Percentiles rank a stretch among this genome's conserved stretches.
phyloP scores from a whole-genome alignment of 2,113 vertebrate species.

The Fukomys damarensis region DNA sequence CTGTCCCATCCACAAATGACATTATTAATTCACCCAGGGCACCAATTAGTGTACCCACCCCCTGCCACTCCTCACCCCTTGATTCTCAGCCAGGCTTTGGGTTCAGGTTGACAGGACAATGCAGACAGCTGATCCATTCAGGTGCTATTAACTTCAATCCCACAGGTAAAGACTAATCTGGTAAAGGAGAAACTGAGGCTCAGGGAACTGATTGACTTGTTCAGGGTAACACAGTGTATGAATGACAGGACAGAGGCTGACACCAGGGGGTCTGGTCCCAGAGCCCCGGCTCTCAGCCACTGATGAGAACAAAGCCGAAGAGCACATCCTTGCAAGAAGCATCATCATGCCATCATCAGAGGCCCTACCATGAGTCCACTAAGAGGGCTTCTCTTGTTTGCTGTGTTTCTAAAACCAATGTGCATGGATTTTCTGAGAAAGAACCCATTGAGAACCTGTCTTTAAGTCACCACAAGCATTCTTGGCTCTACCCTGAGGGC shows the following conservation, averaged over 20 bases:
- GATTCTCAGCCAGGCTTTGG: neutral
- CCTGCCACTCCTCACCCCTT: neutral
- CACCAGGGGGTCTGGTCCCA: neutral
- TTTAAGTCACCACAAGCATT: neutral
- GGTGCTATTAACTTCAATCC: neutral
- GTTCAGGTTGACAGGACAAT: neutral
- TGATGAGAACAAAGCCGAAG: neutral
- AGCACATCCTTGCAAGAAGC: neutral
- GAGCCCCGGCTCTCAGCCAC: neutral
- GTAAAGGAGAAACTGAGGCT: conserved; percentile 17
- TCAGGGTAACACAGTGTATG: neutral
- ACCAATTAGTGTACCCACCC: too few relatives aligned
- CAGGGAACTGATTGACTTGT: rapidly evolving
- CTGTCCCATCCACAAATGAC: neutral
- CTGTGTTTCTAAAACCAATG: conserved; percentile 16
- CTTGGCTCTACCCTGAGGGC: neutral
- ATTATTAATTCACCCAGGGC: neutral
- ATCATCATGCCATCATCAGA: neutral
- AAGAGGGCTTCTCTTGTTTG: neutral
- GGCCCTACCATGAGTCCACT: neutral
- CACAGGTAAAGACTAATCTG: neutral
- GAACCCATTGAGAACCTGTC: neutral
- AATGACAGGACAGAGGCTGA: neutral
- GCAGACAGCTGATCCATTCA: neutral
- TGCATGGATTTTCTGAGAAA: neutral